Conservation (phyloP, 2,113 vertebrate species). For the Gracilinanus agilis region DNA sequence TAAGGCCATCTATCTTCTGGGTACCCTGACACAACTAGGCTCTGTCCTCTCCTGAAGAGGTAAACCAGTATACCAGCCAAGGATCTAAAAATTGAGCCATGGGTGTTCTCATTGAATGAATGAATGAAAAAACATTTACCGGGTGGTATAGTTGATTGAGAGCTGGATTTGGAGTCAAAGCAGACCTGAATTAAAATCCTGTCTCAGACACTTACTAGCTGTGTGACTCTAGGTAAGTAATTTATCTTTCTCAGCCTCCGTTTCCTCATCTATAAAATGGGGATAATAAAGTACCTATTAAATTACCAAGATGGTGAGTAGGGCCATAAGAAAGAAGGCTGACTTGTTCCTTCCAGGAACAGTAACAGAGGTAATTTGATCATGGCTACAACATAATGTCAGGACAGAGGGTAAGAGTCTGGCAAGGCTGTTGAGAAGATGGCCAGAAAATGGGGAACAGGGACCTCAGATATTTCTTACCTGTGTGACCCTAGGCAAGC, state of each 20-base stretch:
- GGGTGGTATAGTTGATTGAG: no score
- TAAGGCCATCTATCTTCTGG: background rate
- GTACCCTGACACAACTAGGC: background rate
- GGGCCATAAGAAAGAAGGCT: background rate
- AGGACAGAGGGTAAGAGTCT: background rate
- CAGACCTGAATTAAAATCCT: no score
- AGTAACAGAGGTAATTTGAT: background rate
- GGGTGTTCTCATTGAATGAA: no score
- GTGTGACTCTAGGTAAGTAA: no score
- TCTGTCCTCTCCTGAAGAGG: background rate
- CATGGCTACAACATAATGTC: background rate
- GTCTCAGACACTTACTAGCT: no score
- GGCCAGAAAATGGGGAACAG: background rate
- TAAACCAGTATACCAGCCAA: background rate
- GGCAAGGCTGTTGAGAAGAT: background rate
- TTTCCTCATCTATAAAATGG: no score
- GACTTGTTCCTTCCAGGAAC: background rate
- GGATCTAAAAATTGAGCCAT: background rate
- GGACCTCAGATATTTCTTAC: no score
- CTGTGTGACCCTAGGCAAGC: no score
- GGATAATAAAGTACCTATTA: background rate
- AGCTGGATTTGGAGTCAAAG: no score
- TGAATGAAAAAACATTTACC: no score
- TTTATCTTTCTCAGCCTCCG: no score
- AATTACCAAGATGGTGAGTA: background rate